These are phyloP conservation scores for Sterrhoptilus dennistouni DNA, from an alignment of 2,113 vertebrate genomes.

Conservation along the genomic window DNA sequence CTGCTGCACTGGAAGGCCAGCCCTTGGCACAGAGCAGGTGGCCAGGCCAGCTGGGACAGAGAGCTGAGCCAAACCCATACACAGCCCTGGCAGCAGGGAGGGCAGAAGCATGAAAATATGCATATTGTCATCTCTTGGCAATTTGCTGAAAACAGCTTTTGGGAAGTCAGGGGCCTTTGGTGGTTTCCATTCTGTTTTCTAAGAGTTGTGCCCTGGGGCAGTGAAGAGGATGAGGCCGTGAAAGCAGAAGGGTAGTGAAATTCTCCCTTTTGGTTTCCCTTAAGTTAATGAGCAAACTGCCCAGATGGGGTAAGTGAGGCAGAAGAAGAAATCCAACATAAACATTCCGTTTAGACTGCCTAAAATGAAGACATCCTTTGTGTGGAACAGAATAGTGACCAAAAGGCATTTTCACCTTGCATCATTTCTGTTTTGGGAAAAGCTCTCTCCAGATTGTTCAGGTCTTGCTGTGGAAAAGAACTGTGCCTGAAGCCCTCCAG, in stretches of 20 bases:
- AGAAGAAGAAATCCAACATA: background rate
- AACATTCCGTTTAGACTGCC: background rate
- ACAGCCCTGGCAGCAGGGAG: background rate
- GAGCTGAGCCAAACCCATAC: background rate
- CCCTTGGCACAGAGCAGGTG: background rate
- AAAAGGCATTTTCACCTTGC: background rate
- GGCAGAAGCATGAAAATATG: background rate
- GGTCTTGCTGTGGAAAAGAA: background rate
- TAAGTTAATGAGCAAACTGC: background rate
- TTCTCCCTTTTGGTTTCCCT: background rate
- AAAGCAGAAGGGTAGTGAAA: background rate
- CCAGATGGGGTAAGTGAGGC: constrained; percentile 3
- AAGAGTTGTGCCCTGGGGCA: background rate
- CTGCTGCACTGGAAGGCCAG: background rate
- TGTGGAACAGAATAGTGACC: background rate
- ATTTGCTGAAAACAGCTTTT: background rate
- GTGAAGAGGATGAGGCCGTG: background rate
- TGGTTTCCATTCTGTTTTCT: background rate
- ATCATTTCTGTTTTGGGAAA: background rate
- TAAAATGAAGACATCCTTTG: background rate
- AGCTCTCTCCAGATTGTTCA: background rate
- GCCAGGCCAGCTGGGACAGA: background rate
- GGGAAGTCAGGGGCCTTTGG: background rate
- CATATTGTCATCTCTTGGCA: background rate
- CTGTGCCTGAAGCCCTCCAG: background rate